A percentile compares a stretch with the other conserved stretches of the same genome.
phyloP scores from a whole-genome alignment of 2,113 vertebrate species.

The Peromyscus leucopus region DNA sequence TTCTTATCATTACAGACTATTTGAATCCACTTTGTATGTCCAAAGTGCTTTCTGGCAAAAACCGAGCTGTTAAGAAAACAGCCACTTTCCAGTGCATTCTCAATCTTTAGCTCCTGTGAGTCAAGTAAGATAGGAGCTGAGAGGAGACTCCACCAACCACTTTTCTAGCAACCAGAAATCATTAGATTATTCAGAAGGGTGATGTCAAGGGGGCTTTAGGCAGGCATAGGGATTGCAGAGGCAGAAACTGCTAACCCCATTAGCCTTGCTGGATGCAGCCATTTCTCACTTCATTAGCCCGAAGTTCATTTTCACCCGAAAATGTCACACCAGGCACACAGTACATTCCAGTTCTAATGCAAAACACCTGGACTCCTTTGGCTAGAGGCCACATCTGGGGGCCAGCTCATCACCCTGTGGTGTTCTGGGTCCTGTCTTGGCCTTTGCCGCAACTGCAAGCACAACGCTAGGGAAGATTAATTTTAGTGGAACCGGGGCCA shows the following conservation, averaged over 20 bases:
- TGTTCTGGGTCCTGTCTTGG: neutral
- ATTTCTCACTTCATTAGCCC: conserved; percentile 73
- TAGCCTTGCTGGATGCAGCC: conserved; percentile 34
- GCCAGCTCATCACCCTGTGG: conserved; percentile 41
- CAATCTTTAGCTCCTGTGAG: neutral
- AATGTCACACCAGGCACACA: neutral
- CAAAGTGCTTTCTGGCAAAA: neutral
- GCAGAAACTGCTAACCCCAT: neutral
- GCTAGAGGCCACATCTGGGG: conserved; percentile 53
- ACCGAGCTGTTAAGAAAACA: neutral
- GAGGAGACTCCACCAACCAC: neutral
- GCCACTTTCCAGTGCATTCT: neutral
- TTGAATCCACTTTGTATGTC: neutral
- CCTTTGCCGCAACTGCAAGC: conserved; percentile 47
- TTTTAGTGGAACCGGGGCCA: conserved; percentile 65
- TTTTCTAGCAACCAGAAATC: conserved; percentile 13
- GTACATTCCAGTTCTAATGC: conserved; percentile 63
- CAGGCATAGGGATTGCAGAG: neutral
- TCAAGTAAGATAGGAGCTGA: neutral
- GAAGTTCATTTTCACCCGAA: conserved; percentile 52
- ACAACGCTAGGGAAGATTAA: conserved; percentile 60
- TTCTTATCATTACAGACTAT: neutral
- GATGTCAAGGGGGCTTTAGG: neutral
- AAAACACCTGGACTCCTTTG: conserved; percentile 72
- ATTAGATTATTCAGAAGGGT: neutral